Base-by-base conservation (phyloP, 2,888 invertebrate genomes). In the Coenonympha glycerion region DNA sequence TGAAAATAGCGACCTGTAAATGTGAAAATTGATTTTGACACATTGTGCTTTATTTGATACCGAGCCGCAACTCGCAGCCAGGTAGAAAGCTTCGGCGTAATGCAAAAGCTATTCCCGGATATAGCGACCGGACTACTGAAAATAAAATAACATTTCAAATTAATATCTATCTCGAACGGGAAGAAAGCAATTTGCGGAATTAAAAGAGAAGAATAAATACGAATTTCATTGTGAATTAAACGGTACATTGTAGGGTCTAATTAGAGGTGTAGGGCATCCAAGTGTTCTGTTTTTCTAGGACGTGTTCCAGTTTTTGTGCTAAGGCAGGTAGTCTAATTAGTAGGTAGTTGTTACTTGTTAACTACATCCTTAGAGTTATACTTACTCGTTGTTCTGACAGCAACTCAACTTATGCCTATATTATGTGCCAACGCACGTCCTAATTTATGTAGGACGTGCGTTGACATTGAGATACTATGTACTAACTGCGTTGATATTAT, bases 11-110 rank as follows among this genome's bases (percentile, higher is more conserved):
- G 63, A 74, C 66, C 75, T 76, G 73, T 77, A 76, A 80, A 79
- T 68, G 76, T 74, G 77, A 71, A 81, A 80, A 83, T 81, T 83
- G 79, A 79, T 82, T 83, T 77, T 79, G 82, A 83, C 79, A 83
- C 77, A 67, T 68, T 66, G 63, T 68, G 71, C 73, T 79, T 75
- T 79, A 78, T 72, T 68, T 58, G 69, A 66, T 62, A 48, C 55
- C 54, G 68, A 66, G 63, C n/a, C n/a, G n/a, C n/a, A n/a, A n/a
- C 62, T n/a, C n/a, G n/a, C n/a, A n/a, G n/a, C 62, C 68, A 67
- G 64, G 59, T 67, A 66, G 67, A 70, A n/a, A 68, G 69, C 69
- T 72, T 62, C 60, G 79, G 64, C 73, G 72, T 76, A 75, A 79
- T 78, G 73, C 76, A 79, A 61, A 71, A 66, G 68, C 71, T 75